Evolutionary conservation across 2,797 vertebrate species (phyloP), one percentile per base, ranked within the genome.

Genomic region (Galago senegalensis): DNA sequence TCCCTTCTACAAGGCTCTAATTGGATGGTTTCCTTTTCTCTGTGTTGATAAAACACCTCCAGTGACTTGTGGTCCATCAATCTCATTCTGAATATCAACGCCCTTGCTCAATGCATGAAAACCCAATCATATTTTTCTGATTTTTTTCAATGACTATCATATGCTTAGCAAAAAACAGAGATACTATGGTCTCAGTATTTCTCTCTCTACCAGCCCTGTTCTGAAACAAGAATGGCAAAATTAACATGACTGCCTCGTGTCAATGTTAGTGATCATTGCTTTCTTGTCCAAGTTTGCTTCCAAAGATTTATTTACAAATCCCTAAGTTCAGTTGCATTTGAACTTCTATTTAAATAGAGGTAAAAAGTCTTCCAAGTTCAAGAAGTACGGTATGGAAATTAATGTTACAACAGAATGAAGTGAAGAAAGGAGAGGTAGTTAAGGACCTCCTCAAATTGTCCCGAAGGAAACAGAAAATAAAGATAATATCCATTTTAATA

Each of bases 131-230:
- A 53, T 65, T 96, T 94, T 95, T 92, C 70, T 81, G 86, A 93
- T 82, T 92, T 94, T 94, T 73, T 83, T n/a, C 87, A 86, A 40
- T 60, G 70, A 81, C n/a, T 95, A 29, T 95, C 83, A 87, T 11
- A 93, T 34, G 31, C 53, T 61, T 93, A 69, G 56, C 61, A 91
- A 53, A 81, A 93, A 92, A 77, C 67, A 87, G 40, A 81, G 72
- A 53, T 67, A 29, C 20, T 46, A 79, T 0, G 63, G 72, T 7
- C 25, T 70, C 65, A 21, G 10, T 14, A 46, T 9, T 25, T 80
- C 67, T 76, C 27, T 80, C 53, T 85, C 34, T 69, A 29, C 29
- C 21, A 65, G 4, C 25, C 60, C 10, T 63, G 40, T 49, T 92
- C 86, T 72, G 61, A 95, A 83, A 93, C 37, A 81, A 58, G 69